phyloP scores from a whole-genome alignment of 2,888 invertebrate species.

The Eurytoma adleriae region DNA sequence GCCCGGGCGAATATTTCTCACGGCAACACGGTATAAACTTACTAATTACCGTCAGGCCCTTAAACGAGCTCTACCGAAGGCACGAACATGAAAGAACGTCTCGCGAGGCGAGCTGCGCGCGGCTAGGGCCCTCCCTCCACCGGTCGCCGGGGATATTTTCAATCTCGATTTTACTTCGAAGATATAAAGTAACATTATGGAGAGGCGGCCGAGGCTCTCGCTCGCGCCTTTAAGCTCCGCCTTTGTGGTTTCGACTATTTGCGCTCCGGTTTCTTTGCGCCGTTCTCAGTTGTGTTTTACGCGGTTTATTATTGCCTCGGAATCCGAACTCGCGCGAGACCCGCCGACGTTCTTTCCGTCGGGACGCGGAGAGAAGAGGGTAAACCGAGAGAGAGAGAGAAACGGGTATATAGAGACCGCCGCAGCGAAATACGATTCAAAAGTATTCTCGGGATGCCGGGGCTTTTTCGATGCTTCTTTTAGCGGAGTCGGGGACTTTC shows the following conservation, averaged over 20 bases:
- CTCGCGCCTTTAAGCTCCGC: constrained; percentile 25
- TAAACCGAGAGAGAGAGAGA: neutral
- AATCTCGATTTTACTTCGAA: constrained; percentile 56
- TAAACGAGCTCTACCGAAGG: constrained; percentile 50
- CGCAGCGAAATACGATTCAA: constrained; percentile 50
- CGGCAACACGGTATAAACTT: constrained; percentile 54
- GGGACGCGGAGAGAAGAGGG: neutral
- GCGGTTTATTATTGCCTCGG: constrained; percentile 57
- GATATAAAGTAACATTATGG: constrained; percentile 55
- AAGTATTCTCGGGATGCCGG: constrained; percentile 47
- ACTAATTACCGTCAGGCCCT: constrained; percentile 53
- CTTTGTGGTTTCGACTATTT: constrained; percentile 57
- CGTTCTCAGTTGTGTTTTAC: constrained; percentile 55
- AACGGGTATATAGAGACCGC: constrained; percentile 40
- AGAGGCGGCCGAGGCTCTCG: constrained; percentile 31
- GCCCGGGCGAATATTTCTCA: constrained; percentile 46
- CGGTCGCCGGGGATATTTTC: constrained; percentile 50
- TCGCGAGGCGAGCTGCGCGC: neutral
- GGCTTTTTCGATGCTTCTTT: constrained; percentile 18
- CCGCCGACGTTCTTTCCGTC: constrained; percentile 20
- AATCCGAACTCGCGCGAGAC: constrained; percentile 49
- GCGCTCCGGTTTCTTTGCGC: constrained; percentile 55
- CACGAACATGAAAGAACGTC: constrained; percentile 51
- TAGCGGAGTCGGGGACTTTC: neutral
- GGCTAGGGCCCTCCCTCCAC: neutral